These are phyloP conservation scores for Sinelater perroti DNA, from an alignment of 2,888 invertebrate species.

Conservation along the genomic window DNA sequence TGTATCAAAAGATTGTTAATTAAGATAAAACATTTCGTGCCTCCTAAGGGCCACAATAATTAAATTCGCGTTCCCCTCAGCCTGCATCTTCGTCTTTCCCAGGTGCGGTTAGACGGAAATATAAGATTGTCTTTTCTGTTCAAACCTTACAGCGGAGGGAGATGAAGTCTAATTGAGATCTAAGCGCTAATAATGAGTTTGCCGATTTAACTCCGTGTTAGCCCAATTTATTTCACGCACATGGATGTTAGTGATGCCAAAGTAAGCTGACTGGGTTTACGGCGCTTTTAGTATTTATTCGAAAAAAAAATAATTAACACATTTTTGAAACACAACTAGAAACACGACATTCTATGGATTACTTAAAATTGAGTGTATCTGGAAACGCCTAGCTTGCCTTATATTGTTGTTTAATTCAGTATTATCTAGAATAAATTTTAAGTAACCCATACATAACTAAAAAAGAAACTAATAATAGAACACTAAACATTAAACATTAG, in stretches of 20 bases:
- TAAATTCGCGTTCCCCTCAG: conserved; percentile 33
- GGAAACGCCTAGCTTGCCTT: no score
- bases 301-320: no score
- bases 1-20: conserved; percentile 45
- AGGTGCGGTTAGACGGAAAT: no score
- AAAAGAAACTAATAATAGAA: conserved; percentile 10
- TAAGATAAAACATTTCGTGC: conserved; percentile 46
- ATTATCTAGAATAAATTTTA: no score
- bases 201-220: conserved; percentile 8
- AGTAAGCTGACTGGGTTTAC: no score
- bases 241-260: no score
- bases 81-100: no score
- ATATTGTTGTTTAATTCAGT: no score
- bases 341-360: no score
- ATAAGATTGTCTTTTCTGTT: neutral
- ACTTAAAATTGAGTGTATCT: no score
- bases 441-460: neutral
- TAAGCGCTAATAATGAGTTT: no score
- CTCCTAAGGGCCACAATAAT: conserved; percentile 42
- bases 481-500: neutral
- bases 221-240: conserved; percentile 25
- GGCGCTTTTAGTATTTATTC: no score
- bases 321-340: neutral
- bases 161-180: conserved; percentile 20
- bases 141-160: neutral